Percentiles rank a stretch among this genome's conserved stretches.
Conservation (phyloP, 2,888 invertebrate species). For the Steinernema hermaphroditum region DNA sequence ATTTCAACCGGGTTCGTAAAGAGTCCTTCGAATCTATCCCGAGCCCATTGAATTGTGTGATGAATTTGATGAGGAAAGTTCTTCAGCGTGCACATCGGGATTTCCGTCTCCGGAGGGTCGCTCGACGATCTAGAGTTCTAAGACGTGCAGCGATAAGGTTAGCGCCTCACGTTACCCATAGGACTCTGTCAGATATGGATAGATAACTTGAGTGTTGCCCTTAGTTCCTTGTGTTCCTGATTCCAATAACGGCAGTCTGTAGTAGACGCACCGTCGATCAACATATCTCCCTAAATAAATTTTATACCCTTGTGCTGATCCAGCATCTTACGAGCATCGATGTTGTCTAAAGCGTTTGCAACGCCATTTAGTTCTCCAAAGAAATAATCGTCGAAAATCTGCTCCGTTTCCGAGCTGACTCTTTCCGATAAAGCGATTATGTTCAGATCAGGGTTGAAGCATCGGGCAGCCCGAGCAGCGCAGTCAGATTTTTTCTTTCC, state of each 20-base stretch:
- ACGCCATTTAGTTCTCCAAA: slow-evolving; percentile 90
- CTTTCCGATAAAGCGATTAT: slow-evolving; percentile 71
- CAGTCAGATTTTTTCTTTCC: slow-evolving; percentile 82
- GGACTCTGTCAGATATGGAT: slow-evolving; percentile 92
- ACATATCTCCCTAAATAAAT: slow-evolving; percentile 77
- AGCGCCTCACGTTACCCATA: slow-evolving; percentile 76
- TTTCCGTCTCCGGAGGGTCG: slow-evolving; percentile 97
- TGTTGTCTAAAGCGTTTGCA: slow-evolving; percentile 95
- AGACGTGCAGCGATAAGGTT: no score
- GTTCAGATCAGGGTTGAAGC: slow-evolving; percentile 68
- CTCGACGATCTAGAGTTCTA: slow-evolving; percentile 73
- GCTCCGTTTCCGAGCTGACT: slow-evolving; percentile 92
- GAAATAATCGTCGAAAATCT: slow-evolving; percentile 89
- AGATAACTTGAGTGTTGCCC: slow-evolving; percentile 76
- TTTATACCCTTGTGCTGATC: background rate
- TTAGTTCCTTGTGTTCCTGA: slow-evolving; percentile 98
- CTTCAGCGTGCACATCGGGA: slow-evolving; percentile 95
- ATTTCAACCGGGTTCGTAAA: slow-evolving; percentile 81
- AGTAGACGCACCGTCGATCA: slow-evolving; percentile 96
- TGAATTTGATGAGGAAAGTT: slow-evolving; percentile 97
- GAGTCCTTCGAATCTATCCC: slow-evolving; percentile 81
- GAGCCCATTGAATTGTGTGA: slow-evolving; percentile 70
- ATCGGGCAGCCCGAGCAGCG: slow-evolving; percentile 79
- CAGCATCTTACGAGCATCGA: slow-evolving; percentile 78
- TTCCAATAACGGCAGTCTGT: slow-evolving; percentile 90